Evolutionary conservation across 2,888 invertebrate genomes (phyloP).

Genomic region (Venusia cambrica): DNA sequence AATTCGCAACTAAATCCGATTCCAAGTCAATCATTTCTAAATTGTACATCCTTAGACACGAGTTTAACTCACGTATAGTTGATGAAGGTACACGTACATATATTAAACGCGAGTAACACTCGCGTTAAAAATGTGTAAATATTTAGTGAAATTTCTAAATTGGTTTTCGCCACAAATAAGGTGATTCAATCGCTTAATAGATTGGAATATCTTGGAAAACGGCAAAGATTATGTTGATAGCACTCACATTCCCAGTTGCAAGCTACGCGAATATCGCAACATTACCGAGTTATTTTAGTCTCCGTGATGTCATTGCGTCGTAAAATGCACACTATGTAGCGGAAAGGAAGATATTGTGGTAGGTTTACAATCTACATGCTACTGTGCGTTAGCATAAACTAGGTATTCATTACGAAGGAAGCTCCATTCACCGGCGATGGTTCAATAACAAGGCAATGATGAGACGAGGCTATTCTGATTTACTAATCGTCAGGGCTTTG

Average conservation of each 20-base stretch:
- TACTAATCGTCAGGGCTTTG: too few relatives aligned
- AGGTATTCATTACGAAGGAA: slow-evolving; percentile 3
- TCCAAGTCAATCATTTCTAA: too few relatives aligned
- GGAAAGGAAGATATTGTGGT: slow-evolving; percentile 15
- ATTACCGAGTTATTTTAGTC: slow-evolving; percentile 12
- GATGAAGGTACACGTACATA: too few relatives aligned
- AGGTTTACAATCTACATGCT: slow-evolving; percentile 13
- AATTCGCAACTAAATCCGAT: too few relatives aligned
- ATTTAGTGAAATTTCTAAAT: too few relatives aligned
- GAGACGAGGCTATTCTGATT: too few relatives aligned
- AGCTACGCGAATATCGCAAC: slow-evolving; percentile 12
- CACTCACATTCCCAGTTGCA: slow-evolving; percentile 11
- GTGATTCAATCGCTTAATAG: too few relatives aligned
- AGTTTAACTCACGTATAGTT: too few relatives aligned
- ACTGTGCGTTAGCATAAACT: slow-evolving; percentile 10
- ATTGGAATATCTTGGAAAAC: slow-evolving; percentile 3
- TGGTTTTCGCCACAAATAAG: too few relatives aligned
- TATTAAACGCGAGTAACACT: too few relatives aligned
- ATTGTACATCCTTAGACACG: too few relatives aligned
- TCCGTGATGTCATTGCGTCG: slow-evolving; percentile 21
- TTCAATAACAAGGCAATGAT: slow-evolving; percentile 1
- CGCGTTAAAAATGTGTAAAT: too few relatives aligned
- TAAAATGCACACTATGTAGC: slow-evolving; percentile 18
- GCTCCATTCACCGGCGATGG: neutral
- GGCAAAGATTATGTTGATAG: slow-evolving; percentile 5